Base-by-base conservation (phyloP, 2,888 invertebrate species). In the Lithophane semibrunnea region DNA sequence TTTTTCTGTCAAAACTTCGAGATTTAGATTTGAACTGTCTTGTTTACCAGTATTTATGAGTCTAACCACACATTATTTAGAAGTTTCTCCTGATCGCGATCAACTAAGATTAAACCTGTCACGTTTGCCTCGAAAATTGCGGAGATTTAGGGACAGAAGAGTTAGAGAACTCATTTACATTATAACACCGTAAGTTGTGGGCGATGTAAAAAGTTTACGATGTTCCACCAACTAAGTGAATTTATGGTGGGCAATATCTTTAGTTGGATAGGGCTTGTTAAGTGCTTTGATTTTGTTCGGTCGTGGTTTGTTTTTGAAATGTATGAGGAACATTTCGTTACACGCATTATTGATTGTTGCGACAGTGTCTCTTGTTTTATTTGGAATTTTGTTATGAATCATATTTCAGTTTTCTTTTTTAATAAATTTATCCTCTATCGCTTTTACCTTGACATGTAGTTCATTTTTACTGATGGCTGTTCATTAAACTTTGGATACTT, bases 141-240 rank as follows among this genome's bases (percentile, higher is more conserved):
- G 78, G 88, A 90, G 91, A 90, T 92, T 92, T 92, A 92, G 89
- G 84, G 87, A 88, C 87, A 88, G 84, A 90, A 88, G 90, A 93
- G 91, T 94, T 93, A 89, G 88, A 88, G 88, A 94, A 93, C 93
- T 94, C 92, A 93, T 94, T 94, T 94, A 92, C 94, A 94, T 94
- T 93, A 91, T 93, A 93, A 93, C 92, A 92, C 90, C 89, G 91
- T 92, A 92, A 93, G 82, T 91, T 92, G 88, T 86, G 86, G 90
- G 88, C 90, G 91, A 93, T 93, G 94, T 94, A 94, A 94, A 94
- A 94, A 94, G 88, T 94, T 95, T 92, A 93, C 92, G 90, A 91
- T 90, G 90, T 89, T 88, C 80, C 80, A 88, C 88, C 87, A 89
- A 92, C 92, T 92, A 91, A 92, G 92, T 92, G 91, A 93, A 94